Conservation (phyloP, 2,888 invertebrate species). For the Conomelus anceps region DNA sequence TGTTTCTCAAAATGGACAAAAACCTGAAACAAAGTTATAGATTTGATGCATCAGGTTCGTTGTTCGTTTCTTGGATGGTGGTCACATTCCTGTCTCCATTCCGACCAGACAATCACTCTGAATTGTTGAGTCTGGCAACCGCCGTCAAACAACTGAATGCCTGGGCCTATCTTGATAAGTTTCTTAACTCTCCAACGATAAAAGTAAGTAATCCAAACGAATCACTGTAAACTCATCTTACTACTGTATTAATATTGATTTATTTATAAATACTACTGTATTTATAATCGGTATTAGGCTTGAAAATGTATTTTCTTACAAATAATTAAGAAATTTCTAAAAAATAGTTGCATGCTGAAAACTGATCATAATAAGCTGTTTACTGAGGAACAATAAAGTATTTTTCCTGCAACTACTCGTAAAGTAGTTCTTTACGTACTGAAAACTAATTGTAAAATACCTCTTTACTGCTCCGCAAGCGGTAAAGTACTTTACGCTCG, state of each 20-base stretch:
- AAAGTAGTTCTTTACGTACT: too few relatives aligned
- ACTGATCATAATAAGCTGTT: too few relatives aligned
- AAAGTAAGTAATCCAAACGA: too few relatives aligned
- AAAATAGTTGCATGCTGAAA: too few relatives aligned
- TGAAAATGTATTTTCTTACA: too few relatives aligned
- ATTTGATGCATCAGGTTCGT: not conserved
- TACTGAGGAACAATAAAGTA: too few relatives aligned
- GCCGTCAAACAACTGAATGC: constrained; percentile 11
- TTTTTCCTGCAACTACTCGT: too few relatives aligned
- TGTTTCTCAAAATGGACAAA: constrained; percentile 10
- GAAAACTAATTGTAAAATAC: too few relatives aligned
- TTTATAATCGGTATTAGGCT: too few relatives aligned
- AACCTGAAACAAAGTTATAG: constrained; percentile 1
- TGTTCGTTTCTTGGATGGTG: constrained; percentile 15
- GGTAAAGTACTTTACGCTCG: too few relatives aligned
- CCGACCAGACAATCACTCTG: not conserved
- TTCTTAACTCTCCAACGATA: not conserved
- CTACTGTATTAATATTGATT: not conserved
- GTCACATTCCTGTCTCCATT: constrained; percentile 12
- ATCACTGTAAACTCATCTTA: not conserved
- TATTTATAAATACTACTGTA: not conserved
- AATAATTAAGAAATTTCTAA: too few relatives aligned
- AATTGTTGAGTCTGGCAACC: constrained; percentile 5
- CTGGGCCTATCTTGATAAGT: constrained; percentile 12
- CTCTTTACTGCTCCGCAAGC: too few relatives aligned